Base-by-base conservation (phyloP, 2,888 invertebrate genomes). In the Chromoteleia sp. region DNA sequence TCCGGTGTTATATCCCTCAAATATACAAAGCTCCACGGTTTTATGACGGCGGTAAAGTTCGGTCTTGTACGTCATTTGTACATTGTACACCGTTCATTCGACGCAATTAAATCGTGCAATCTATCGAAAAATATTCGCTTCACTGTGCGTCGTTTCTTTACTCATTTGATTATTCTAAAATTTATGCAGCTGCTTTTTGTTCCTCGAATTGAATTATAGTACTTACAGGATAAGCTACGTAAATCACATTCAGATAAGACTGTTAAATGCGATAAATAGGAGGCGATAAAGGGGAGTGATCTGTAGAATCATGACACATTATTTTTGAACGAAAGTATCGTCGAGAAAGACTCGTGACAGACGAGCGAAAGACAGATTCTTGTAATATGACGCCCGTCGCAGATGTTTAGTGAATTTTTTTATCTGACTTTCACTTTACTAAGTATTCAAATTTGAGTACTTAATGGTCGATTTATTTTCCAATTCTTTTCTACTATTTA, bases 311-410 rank as follows among this genome's bases (percentile, higher is more conserved):
- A 59, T 39, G 41, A 15, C 17, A 21, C 45, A 43, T 54, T 54
- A 54, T 54, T 74, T 54, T 52, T n/a, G 12, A 29, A 74, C 45
- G 63, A 39, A 54, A 52, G 54, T 45, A 59, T 58, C 25, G 12
- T 36, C n/a, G 43, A 45, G 39, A 67, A 54, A 48, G 19, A 30
- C 10, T 4, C 14, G 48, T 39, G 41, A 41, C 65, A 30, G 80
- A 79, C 41, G 54, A 70, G 75, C 81, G 75, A 85, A 85, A 25
- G 6, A 84, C 83, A 86, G 87, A 86, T 86, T 87, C 85, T 59
- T 70, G 88, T 84, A 88, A 88, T 84, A 65, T 50, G 85, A 88
- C 84, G 87, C 88, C 77, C 41, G 54, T 68, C 54, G 21, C 88
- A 88, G 86, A 87, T 88, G 88, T 61, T 85, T 79, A 83, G 78